Evolutionary conservation across 2,113 vertebrate species (phyloP), one percentile per base, ranked within the genome.

Genomic region (Bettongia penicillata): DNA sequence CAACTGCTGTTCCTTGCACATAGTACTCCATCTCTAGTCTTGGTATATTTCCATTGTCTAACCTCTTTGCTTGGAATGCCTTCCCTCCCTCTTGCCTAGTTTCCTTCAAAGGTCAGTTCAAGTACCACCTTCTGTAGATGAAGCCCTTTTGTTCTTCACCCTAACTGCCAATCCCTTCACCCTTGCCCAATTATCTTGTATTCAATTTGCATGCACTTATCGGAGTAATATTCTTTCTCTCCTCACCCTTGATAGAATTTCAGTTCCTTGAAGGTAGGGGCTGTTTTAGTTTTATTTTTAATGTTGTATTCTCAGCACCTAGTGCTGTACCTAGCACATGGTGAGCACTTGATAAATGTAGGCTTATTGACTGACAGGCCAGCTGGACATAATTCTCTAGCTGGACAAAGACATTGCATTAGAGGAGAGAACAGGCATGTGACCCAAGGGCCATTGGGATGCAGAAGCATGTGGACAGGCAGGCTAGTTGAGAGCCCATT

Each of bases 321-420:
- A 91, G 3, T 8, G 50, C 49, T 92, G 43, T 11, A 77, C 8
- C 43, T 93, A 19, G 91, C 90, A 92, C 26, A 55, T 49, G 94
- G 48, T 91, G 43, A 90, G 22, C 91, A 8, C 25, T 91, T 91
- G 51, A 19, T 91, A 91, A 48, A 92, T 91, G 96, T 96, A 89
- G 37, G 19, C 77, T 93, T 91, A 95, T 97, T n/a, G 31, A 77
- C n/a, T 77, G 68, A n/a, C 37, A 77, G 68, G 1, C n/a, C 68
- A 77, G 16, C 68, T 19, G 37, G 12, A n/a, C 12, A 77, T 37
- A 3, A 77, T 77, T 77, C 37, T n/a, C 4, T 77, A 37, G n/a
- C n/a, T n/a, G 16, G 37, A n/a, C 6, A 19, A n/a, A 77, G 16
- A 19, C 68, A 31, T 12, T 16, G 28, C 31, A 16, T n/a, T 77